Percentiles rank a stretch among this genome's conserved stretches.
These are phyloP conservation scores for Sebastolobus alascanus DNA, from an alignment of 2,797 vertebrate species.

Conservation along the genomic window DNA sequence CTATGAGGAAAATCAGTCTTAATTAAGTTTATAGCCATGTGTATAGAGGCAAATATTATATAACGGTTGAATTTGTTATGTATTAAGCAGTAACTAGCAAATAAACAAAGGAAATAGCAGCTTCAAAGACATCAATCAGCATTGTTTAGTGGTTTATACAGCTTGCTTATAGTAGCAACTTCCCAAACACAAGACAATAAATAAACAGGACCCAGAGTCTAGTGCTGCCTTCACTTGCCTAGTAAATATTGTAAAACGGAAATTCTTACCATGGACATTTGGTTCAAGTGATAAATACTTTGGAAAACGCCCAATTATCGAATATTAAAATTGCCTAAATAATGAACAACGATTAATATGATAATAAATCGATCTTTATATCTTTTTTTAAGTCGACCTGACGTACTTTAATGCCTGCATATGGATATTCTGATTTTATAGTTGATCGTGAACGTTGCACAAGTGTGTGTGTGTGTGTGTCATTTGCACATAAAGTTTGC, in stretches of 20 bases:
- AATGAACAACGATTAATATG: too few relatives aligned
- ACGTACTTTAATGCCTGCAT: too few relatives aligned
- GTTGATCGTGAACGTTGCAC: too few relatives aligned
- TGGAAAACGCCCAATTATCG: too few relatives aligned
- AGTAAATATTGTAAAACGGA: not conserved
- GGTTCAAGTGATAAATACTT: too few relatives aligned
- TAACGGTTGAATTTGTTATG: not conserved
- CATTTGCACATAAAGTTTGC: too few relatives aligned
- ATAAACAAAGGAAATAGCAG: not conserved
- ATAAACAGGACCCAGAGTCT: slow-evolving; percentile 28
- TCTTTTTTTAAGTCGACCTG: too few relatives aligned
- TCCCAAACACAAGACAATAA: slow-evolving; percentile 33
- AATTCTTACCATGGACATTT: too few relatives aligned
- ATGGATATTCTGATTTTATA: too few relatives aligned
- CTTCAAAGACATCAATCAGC: not conserved
- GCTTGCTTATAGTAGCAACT: slow-evolving; percentile 23
- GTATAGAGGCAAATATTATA: not conserved
- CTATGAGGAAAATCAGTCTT: not conserved
- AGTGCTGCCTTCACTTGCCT: slow-evolving; percentile 23
- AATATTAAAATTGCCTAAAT: too few relatives aligned
- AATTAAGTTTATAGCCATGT: not conserved
- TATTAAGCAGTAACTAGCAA: not conserved
- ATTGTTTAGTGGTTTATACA: not conserved
- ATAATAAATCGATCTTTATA: too few relatives aligned
- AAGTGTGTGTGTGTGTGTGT: too few relatives aligned